phyloP scores from a whole-genome alignment of 2,113 vertebrate genomes.

The Indri indri region DNA sequence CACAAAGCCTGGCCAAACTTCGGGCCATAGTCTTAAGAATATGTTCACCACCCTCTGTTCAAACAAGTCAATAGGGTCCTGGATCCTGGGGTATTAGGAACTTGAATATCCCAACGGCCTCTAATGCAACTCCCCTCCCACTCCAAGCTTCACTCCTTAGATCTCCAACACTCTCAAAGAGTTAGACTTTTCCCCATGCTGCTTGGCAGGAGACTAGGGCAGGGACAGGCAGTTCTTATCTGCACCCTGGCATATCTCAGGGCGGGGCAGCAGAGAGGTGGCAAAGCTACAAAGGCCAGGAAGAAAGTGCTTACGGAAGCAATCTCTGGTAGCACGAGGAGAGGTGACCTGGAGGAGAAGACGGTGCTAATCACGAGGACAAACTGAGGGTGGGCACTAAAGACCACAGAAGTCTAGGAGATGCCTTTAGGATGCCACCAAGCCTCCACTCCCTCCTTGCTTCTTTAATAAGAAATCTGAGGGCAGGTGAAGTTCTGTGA shows the following conservation, averaged over 20 bases:
- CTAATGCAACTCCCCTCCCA: not conserved
- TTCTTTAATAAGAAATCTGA: not conserved
- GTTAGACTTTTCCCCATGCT: not conserved
- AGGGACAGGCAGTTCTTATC: not conserved
- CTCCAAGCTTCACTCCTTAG: not conserved
- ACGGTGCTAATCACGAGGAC: fast-evolving
- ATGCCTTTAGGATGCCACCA: not conserved
- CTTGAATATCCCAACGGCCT: not conserved
- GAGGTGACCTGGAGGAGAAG: not conserved
- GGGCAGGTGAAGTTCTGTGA: not conserved
- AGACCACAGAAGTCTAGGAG: not conserved
- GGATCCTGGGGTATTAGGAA: not conserved
- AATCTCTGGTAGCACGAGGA: not conserved
- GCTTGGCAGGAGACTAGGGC: not conserved
- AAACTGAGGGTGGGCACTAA: not conserved
- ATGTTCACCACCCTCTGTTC: not conserved
- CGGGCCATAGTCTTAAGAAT: not conserved
- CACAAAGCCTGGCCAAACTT: not conserved
- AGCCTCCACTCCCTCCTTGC: not conserved
- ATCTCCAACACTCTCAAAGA: not conserved
- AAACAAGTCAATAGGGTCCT: not conserved
- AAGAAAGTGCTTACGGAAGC: not conserved
- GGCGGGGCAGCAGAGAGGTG: not conserved
- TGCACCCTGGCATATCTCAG: not conserved
- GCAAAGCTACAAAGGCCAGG: not conserved